Base-by-base conservation (phyloP, 2,888 invertebrate species). In the Drosophila pseudotakahashii region DNA sequence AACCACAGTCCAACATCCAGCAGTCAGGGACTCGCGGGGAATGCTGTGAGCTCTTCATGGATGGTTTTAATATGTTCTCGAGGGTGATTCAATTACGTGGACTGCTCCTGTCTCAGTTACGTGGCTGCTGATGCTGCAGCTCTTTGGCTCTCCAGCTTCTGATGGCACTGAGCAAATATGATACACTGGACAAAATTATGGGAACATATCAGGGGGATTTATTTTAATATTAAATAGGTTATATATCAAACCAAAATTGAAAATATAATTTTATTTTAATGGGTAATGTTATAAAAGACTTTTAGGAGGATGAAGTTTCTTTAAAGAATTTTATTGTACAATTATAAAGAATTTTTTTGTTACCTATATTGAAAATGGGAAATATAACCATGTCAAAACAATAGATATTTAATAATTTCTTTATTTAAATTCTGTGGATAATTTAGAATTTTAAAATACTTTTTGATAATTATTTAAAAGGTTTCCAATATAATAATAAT, bases 21-120 rank as follows among this genome's bases (percentile, higher is more conserved):
- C 77, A 81, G 64, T 47, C 53, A 23, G 51, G n/a, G 57, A 30
- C 32, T 32, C 26, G 10, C n/a, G 58, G 52, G 58, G 62, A 59
- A 19, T 37, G 14, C 54, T 34, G 16, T 47, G 62, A 47, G 64
- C 51, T 61, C 45, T 37, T 62, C 64, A 53, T 68, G 84, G 77
- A 78, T 77, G 81, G 81, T 83, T 82, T 82, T 82, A 82, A 82
- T 83, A 82, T 84, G 84, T 82, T 82, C 84, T 81, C 81, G 81
- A 82, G 82, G 84, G 79, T 84, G 84, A 84, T 83, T 83, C 82
- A 83, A 83, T 83, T 84, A 84, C 84, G 78, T 79, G 80, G 74
- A 79, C 82, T 78, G 69, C 60, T 69, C 44, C 58, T 58, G 23
- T 50, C 63, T 57, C 39, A 58, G 61, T 48, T 75, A 44, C 50